Percentiles rank a stretch among this genome's conserved stretches.
phyloP scores from a whole-genome alignment of 2,888 invertebrate species.

The Tubulanus polymorphus region DNA sequence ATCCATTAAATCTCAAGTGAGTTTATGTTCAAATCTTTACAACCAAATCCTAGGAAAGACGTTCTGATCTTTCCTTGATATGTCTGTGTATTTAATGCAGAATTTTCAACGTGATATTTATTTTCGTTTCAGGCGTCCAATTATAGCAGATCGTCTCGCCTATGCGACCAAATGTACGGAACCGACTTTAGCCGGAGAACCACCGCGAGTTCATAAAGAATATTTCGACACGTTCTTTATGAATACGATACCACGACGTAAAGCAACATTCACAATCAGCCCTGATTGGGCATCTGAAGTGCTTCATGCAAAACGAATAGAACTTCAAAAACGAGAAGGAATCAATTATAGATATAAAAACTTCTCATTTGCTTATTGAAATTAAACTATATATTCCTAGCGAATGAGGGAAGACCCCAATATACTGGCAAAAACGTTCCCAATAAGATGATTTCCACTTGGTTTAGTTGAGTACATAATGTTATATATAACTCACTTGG shows the following conservation, averaged over 20 bases:
- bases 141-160: slow-evolving; percentile 26
- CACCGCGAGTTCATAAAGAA: slow-evolving; percentile 42
- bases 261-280: slow-evolving; percentile 39
- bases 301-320: slow-evolving; percentile 44
- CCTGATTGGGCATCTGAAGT: slow-evolving; percentile 49
- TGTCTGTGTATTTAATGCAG: not conserved
- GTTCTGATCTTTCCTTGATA: not conserved
- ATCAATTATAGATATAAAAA: slow-evolving; percentile 41
- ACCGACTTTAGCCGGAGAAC: slow-evolving; percentile 34
- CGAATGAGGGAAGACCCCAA: too few relatives aligned
- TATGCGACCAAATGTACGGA: slow-evolving; percentile 35
- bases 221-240: slow-evolving; percentile 48
- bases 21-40: not conserved
- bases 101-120: not conserved
- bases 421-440: too few relatives aligned
- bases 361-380: slow-evolving; percentile 45
- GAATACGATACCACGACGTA: slow-evolving; percentile 46
- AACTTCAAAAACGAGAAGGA: slow-evolving; percentile 43
- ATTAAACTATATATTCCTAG: too few relatives aligned
- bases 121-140: slow-evolving; percentile 18
- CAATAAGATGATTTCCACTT: too few relatives aligned
- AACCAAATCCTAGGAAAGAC: not conserved
- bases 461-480: too few relatives aligned
- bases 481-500: too few relatives aligned
- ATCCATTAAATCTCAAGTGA: slow-evolving; percentile 44